Conservation (phyloP, 2,797 vertebrate species). For the Melopsittacus undulatus region DNA sequence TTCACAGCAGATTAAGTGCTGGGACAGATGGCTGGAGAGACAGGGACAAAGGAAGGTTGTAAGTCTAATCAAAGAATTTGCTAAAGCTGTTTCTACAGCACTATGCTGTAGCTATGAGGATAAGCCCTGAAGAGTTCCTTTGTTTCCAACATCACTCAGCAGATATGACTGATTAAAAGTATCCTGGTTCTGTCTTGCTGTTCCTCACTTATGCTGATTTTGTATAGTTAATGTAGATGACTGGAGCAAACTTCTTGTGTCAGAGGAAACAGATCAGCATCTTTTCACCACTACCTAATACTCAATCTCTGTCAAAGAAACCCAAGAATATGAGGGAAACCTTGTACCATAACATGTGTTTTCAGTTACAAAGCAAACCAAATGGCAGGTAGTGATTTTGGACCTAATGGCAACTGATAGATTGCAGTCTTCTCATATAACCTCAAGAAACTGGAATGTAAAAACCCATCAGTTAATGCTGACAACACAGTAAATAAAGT, state of each 20-base stretch:
- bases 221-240: neutral
- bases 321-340: neutral
- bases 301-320: neutral
- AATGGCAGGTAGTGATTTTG: neutral
- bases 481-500: neutral
- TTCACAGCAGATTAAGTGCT: neutral
- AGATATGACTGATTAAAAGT: neutral
- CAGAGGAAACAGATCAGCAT: neutral
- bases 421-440: neutral
- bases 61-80: neutral
- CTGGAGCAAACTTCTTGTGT: neutral
- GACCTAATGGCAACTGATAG: neutral
- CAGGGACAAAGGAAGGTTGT: neutral
- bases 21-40: neutral
- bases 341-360: neutral
- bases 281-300: conserved; percentile 25
- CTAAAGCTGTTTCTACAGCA: neutral
- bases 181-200: neutral
- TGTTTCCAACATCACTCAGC: neutral
- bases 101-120: neutral
- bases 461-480: neutral
- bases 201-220: neutral
- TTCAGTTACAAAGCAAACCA: neutral
- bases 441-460: neutral
- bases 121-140: neutral